Conservation (phyloP, 2,888 invertebrate genomes). For the Conistra vaccinii region DNA sequence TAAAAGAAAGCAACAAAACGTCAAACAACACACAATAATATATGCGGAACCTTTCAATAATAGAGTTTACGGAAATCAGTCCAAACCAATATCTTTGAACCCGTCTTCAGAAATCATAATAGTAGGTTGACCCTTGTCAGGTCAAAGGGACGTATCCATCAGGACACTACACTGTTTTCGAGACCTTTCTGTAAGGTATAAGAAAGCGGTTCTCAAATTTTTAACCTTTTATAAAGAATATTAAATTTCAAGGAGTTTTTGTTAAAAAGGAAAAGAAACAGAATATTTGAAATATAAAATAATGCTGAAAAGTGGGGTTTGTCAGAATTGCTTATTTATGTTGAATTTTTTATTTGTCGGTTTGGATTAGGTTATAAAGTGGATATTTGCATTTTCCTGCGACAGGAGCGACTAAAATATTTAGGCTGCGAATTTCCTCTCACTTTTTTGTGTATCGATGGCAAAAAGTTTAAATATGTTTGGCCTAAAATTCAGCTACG, state of each 20-base stretch:
- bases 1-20: background rate
- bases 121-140: conserved; percentile 58
- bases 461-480: too few relatives aligned
- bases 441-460: too few relatives aligned
- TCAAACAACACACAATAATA: background rate
- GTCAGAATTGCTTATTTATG: background rate
- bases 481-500: too few relatives aligned
- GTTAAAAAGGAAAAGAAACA: background rate
- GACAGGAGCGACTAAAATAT: too few relatives aligned
- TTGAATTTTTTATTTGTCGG: background rate
- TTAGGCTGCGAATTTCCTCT: too few relatives aligned
- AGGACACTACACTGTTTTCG: conserved; percentile 33
- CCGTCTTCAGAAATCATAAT: conserved; percentile 43
- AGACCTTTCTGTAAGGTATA: conserved; percentile 4
- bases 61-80: conserved; percentile 42
- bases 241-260: background rate
- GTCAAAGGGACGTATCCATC: conserved; percentile 33
- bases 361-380: background rate
- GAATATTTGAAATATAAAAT: background rate
- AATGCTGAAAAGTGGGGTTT: background rate
- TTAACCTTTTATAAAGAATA: background rate
- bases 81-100: conserved; percentile 41
- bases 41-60: conserved; percentile 26
- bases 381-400: background rate
- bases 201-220: background rate